phyloP scores from a whole-genome alignment of 2,797 vertebrate genomes.

The Darevskia mixta region DNA sequence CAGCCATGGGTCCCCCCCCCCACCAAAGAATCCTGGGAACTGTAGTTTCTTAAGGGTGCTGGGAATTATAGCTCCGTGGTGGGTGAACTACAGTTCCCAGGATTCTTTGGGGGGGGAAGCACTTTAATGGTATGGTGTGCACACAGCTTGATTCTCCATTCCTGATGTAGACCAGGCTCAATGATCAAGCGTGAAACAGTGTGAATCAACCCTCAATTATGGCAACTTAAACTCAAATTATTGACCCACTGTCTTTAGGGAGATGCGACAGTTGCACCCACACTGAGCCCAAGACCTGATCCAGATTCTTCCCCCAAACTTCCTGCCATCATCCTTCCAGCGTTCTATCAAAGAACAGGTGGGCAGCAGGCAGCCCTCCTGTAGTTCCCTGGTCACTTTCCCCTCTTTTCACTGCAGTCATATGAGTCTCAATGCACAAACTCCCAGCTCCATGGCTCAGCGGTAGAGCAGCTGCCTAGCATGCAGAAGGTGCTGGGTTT shows the following conservation, averaged over 20 bases:
- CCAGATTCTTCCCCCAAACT: background rate
- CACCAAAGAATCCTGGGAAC: too few species aligned
- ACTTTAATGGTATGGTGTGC: too few species aligned
- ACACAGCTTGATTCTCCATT: background rate
- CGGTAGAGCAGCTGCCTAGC: background rate
- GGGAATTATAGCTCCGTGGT: too few species aligned
- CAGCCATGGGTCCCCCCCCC: too few species aligned
- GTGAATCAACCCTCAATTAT: background rate
- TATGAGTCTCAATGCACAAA: background rate
- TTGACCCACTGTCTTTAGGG: background rate
- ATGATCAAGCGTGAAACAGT: background rate
- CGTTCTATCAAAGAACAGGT: background rate
- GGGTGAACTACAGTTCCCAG: too few species aligned
- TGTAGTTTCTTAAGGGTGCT: too few species aligned
- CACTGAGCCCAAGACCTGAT: background rate
- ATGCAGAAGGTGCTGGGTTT: background rate
- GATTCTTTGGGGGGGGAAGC: too few species aligned
- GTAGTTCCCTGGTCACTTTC: background rate
- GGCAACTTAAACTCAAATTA: background rate
- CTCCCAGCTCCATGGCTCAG: background rate
- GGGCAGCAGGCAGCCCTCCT: background rate
- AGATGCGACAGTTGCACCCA: too few species aligned
- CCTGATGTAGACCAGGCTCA: background rate
- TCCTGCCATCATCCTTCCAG: background rate
- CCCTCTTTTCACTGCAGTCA: background rate